Evolutionary conservation across 2,888 invertebrate species (phyloP), one percentile per base, ranked within the genome.

Genomic region (Microctonus hyperodae): DNA sequence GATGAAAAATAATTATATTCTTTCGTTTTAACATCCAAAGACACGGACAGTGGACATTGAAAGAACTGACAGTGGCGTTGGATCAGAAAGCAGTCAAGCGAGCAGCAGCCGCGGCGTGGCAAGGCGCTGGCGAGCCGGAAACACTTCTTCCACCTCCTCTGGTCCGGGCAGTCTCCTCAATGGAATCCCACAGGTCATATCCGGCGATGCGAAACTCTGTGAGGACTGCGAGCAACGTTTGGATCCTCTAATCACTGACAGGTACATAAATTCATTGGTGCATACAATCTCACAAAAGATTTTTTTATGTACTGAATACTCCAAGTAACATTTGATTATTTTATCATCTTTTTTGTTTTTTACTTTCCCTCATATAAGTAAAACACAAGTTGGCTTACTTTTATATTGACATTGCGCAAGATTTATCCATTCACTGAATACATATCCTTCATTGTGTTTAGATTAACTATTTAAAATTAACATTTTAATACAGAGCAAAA

Each of bases 1-100:
- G 50, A 51, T 9, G 57, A 33, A 44, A 65, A 55, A 40, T 51
- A 60, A 25, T 48, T 35, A 35, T 58, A 48, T 64, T 37, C 23
- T 58, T 50, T 28, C 16, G n/a, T 50, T 53, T 55, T 9, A 44
- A 53, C 56, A 40, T 63, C 0, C 75, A n/a, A n/a, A 85, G 76
- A 82, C 84, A 48, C 83, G 85, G 65, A 83, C 88, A 9, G 89
- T 90, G 2, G 95, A 95, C 83, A 92, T 96, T 73, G 96, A 96
- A 86, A 88, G 96, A 72, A 96, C 95, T 79, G 96, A 95, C 83
- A 96, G 95, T 20, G 96, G 96, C 1, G 95, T 96, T 1, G 96
- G 96, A 58, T 95, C 95, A 3, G 96, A 96, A 84, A 95, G 95
- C 7, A 94, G 94, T 81, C 94, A 94, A 82, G 91, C 93, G 65